phyloP scores from a whole-genome alignment of 2,888 invertebrate species.

The Dyspetes luteomarginatus region DNA sequence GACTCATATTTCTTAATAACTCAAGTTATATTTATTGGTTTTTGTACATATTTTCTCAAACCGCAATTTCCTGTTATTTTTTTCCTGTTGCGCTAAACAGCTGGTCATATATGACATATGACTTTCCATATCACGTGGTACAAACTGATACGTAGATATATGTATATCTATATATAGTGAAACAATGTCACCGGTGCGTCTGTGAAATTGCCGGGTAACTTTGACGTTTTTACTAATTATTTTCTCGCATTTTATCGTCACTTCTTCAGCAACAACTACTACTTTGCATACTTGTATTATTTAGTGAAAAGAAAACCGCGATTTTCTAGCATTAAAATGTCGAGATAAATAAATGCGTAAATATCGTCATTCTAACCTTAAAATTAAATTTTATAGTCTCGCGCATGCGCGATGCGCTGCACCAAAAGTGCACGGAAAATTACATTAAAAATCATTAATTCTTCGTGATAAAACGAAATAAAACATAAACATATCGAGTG shows the following conservation, averaged over 20 bases:
- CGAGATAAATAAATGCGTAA: background rate
- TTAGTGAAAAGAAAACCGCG: background rate
- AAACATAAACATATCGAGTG: background rate
- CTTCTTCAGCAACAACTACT: background rate
- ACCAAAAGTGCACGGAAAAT: slow-evolving; percentile 22
- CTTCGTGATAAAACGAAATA: background rate
- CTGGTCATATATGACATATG: background rate
- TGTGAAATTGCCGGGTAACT: slow-evolving; percentile 13
- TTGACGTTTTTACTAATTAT: background rate
- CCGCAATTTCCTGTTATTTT: background rate
- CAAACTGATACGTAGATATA: background rate
- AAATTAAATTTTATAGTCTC: background rate
- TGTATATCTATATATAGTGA: background rate
- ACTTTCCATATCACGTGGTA: background rate
- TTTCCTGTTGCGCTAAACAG: slow-evolving; percentile 5
- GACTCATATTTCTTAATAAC: background rate
- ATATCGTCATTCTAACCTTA: slow-evolving; percentile 1
- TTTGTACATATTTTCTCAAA: slow-evolving; percentile 4
- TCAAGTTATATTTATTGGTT: background rate
- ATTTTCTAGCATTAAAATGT: background rate
- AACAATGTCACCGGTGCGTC: slow-evolving; percentile 13
- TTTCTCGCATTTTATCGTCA: background rate
- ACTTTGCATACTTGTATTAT: background rate
- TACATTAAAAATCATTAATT: slow-evolving; percentile 5
- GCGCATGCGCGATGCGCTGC: slow-evolving; percentile 31